phyloP scores from a whole-genome alignment of 2,888 invertebrate species.

The Apocheima hispidaria region DNA sequence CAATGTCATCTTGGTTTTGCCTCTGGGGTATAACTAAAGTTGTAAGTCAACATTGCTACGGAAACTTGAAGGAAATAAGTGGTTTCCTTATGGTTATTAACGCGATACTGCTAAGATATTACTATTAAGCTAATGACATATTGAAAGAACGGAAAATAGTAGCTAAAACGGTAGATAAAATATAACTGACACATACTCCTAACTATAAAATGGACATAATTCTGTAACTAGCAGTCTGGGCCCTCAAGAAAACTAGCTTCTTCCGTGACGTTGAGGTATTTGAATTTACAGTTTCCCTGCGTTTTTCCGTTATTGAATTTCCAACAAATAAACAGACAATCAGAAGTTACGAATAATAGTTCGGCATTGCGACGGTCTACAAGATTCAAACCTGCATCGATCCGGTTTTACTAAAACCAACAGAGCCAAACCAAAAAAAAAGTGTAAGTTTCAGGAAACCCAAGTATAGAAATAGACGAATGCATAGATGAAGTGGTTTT shows the following conservation, averaged over 20 bases:
- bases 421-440: no score
- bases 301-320: no score
- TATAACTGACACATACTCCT: background rate
- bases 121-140: constrained; percentile 19
- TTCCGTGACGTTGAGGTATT: background rate
- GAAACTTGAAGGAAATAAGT: constrained; percentile 34
- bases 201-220: constrained; percentile 2
- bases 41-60: constrained; percentile 23
- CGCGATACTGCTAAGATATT: constrained; percentile 11
- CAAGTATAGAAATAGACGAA: no score
- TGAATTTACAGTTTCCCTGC: background rate
- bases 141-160: constrained; percentile 24
- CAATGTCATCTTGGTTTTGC: constrained; percentile 26
- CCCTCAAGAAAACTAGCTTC: background rate
- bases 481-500: no score
- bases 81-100: constrained; percentile 36
- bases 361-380: no score
- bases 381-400: no score
- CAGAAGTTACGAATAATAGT: no score
- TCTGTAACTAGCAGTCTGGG: background rate
- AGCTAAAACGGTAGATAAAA: constrained; percentile 13
- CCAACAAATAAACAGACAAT: no score
- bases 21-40: constrained; percentile 28
- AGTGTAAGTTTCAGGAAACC: no score
- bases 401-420: no score